Evolutionary conservation across 1,140 invertebrate species (phyloP).

Genomic region (Rhynchophorus ferrugineus): DNA sequence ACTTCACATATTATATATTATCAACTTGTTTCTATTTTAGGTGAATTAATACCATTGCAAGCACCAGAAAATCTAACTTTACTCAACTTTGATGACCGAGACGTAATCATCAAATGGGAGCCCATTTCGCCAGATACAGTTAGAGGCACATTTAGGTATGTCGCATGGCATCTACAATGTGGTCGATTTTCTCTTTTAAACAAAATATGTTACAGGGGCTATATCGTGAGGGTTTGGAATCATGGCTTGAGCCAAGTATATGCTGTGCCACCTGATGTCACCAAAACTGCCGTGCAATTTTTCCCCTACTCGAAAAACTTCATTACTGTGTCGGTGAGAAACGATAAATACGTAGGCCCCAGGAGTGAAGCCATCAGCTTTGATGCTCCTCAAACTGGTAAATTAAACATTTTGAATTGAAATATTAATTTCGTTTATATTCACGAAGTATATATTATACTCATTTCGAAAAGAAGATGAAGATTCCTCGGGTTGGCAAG

Average conservation of each 20-base stretch:
- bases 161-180: too few species aligned
- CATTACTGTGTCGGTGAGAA: constrained; percentile 82
- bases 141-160: constrained; percentile 84
- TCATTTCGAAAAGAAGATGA: too few species aligned
- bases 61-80: constrained; percentile 80
- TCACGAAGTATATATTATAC: too few species aligned
- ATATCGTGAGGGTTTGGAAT: constrained; percentile 88
- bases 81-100: constrained; percentile 61
- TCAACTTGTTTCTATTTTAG: constrained; percentile 43
- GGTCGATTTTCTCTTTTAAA: too few species aligned
- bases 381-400: constrained; percentile 77
- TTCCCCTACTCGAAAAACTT: constrained; percentile 85
- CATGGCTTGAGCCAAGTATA: constrained; percentile 55
- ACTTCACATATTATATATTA: too few species aligned
- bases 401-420: not conserved
- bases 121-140: constrained; percentile 68
- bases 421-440: not conserved
- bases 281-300: constrained; percentile 67
- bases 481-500: too few species aligned
- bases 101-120: constrained; percentile 74
- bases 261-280: constrained; percentile 54
- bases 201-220: constrained; percentile 78
- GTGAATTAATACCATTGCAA: constrained; percentile 79
- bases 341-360: constrained; percentile 85
- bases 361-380: constrained; percentile 77